phyloP scores from a whole-genome alignment of 1,140 invertebrate genomes.

The Drosophila orosa region DNA sequence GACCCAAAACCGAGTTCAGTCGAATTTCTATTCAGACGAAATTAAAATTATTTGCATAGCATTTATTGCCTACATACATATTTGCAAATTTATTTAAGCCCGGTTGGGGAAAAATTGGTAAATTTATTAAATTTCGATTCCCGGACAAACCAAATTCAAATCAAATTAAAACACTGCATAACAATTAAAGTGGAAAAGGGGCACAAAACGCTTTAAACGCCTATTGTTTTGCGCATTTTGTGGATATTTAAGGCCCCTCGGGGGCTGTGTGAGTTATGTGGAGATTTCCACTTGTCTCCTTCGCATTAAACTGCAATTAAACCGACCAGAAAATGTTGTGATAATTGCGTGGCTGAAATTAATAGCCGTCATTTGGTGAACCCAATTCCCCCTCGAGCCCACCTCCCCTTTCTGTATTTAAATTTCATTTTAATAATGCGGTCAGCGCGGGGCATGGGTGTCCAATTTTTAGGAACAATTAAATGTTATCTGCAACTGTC shows the following conservation, averaged over 20 bases:
- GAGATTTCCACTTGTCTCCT: constrained; percentile 55
- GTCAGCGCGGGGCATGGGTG: background rate
- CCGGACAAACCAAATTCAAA: constrained; percentile 8
- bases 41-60: constrained; percentile 37
- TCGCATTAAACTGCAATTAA: constrained; percentile 76
- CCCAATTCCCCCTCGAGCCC: background rate
- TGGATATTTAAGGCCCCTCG: constrained; percentile 29
- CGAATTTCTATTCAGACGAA: constrained; percentile 9
- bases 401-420: constrained; percentile 33
- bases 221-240: constrained; percentile 4
- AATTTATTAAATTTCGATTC: constrained; percentile 9
- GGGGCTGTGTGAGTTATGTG: constrained; percentile 23
- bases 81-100: constrained; percentile 24
- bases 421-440: constrained; percentile 76
- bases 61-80: constrained; percentile 17
- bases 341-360: constrained; percentile 76
- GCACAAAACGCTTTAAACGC: background rate
- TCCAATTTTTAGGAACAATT: constrained; percentile 69
- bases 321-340: constrained; percentile 72
- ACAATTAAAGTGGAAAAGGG: constrained; percentile 20
- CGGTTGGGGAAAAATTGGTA: background rate
- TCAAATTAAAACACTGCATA: constrained; percentile 11
- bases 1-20: constrained; percentile 18
- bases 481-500: constrained; percentile 73
- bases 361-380: constrained; percentile 71